phyloP scores from a whole-genome alignment of 1,140 invertebrate genomes.

The Atta cephalotes region DNA sequence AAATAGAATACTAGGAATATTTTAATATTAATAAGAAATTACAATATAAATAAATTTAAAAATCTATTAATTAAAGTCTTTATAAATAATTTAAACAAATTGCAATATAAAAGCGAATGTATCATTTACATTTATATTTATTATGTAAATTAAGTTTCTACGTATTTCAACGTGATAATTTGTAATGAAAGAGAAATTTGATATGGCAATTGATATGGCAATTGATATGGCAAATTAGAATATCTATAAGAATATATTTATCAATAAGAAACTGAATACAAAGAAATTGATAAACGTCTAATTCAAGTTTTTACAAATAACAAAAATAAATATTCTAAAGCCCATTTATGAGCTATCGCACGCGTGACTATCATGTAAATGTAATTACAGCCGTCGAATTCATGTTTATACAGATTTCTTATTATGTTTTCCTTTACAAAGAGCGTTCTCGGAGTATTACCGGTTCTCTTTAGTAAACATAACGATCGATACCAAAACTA shows the following conservation, averaged over 20 bases:
- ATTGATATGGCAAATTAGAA: not conserved
- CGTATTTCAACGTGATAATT: not conserved
- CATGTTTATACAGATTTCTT: conserved; percentile 6
- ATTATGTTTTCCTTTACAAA: conserved; percentile 19
- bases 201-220: not conserved
- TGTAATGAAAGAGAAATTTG: not conserved
- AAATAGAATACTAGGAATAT: not conserved
- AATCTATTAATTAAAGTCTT: not conserved
- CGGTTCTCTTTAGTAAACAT: not conserved
- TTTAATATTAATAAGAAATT: not conserved
- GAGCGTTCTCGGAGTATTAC: not conserved
- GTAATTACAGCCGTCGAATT: not conserved
- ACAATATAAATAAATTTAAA: not conserved
- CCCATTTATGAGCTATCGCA: not conserved
- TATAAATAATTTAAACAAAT: not conserved
- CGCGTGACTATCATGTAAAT: not conserved
- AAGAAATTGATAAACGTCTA: not conserved
- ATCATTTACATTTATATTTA: not conserved
- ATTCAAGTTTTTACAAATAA: not conserved
- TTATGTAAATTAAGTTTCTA: not conserved
- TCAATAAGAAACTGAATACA: not conserved
- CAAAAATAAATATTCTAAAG: not conserved
- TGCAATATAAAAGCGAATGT: not conserved
- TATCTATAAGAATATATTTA: not conserved
- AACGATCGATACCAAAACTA: conserved; percentile 1